Conservation (phyloP, 2,113 vertebrate genomes). For the Amphilophus citrinellus region DNA sequence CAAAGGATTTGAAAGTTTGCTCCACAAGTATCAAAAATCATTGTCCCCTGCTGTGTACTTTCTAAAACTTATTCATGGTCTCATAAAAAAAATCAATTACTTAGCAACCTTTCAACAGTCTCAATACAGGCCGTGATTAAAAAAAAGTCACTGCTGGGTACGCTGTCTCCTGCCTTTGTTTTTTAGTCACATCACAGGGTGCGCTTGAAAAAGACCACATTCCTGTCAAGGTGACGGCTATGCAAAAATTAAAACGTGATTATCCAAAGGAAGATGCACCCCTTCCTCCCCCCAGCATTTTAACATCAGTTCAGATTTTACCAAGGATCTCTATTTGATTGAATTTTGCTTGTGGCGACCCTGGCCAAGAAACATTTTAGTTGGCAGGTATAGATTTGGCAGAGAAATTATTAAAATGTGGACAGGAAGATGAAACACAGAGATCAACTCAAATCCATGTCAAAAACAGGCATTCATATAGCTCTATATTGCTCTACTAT, state of each 20-base stretch:
- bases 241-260: constrained; percentile 12
- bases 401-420: background rate
- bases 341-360: constrained; percentile 20
- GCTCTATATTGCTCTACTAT: background rate
- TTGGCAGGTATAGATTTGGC: constrained; percentile 18
- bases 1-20: constrained; percentile 35
- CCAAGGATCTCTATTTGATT: constrained; percentile 30
- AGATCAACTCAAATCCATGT: background rate
- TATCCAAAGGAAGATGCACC: constrained; percentile 5
- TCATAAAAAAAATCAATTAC: constrained; percentile 69
- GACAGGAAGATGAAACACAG: background rate
- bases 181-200: constrained; percentile 50
- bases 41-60: constrained; percentile 47
- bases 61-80: constrained; percentile 44
- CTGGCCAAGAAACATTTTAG: constrained; percentile 10
- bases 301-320: constrained; percentile 28
- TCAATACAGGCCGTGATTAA: constrained; percentile 53
- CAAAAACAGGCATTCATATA: background rate
- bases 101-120: constrained; percentile 41
- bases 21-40: constrained; percentile 51
- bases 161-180: constrained; percentile 57
- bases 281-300: background rate
- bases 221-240: constrained; percentile 59
- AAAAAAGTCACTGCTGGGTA: constrained; percentile 55
- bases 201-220: constrained; percentile 48